Base-by-base conservation (phyloP, 2,797 vertebrate species). In the Anabas testudineus region DNA sequence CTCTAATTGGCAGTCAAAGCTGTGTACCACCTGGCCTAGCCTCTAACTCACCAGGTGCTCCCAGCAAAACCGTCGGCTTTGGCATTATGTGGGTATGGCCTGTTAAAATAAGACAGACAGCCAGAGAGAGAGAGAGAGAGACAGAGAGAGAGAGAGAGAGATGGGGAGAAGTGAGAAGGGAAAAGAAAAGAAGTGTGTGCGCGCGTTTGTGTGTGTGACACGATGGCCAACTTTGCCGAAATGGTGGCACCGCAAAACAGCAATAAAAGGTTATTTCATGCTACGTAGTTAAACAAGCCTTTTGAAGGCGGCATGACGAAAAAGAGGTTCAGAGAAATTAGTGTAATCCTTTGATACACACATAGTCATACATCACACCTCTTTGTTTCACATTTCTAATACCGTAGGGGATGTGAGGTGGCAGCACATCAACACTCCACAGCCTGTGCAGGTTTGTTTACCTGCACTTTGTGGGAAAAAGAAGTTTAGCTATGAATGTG, bases 1-100 rank as follows among this genome's bases (percentile, higher is more conserved):
- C 81, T 90, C 84, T 92, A 90, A 91, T 90, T 90, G 87, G 83
- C 86, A 91, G 87, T 86, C 84, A 67, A 86, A 75, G 84, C 85
- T 66, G 86, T 32, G 78, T 26, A 66, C 87, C 88, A 88, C 90
- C 90, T 92, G 90, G 84, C 87, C 73, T 57, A 57, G 79, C 86
- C 87, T 89, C 87, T 85, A 88, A 82, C 88, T 84, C 84, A 42
- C 83, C 86, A 83, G 81, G 88, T 86, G 85, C 87, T 86, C 55
- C 56, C 24, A 76, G 87, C 84, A 58, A 77, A 78, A 78, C 78
- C 14, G 7, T 10, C 32, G 14, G 87, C 77, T 74, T 64, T 61
- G 76, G 74, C 82, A 58, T 80, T 78, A 47, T 55, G 76, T 75
- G 66, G 72, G 34, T 13, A 67, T 10, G 52, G 65, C 32, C 43